Evolutionary conservation across 2,888 invertebrate genomes (phyloP), one percentile per base, ranked within the genome.

Genomic region (Stenolophus ochropezus): DNA sequence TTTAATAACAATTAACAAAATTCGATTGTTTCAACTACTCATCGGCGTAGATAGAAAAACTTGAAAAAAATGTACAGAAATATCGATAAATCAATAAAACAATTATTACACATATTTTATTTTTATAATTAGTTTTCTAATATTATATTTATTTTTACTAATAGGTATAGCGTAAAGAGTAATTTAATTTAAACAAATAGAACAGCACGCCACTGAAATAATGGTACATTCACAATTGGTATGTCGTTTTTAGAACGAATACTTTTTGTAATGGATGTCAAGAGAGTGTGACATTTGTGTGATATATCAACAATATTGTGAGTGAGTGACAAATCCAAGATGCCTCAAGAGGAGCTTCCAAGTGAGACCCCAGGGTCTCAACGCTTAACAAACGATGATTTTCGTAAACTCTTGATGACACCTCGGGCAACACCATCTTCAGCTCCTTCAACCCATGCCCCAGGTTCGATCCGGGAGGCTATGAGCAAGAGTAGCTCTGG

Each of bases 371-470:
- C 94, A 56, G 92, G 91, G 83, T 96, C 96, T 0, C 94, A 95
- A 86, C 92, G 96, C 84, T 91, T 99, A 78, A 98, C 98, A 5
- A 99, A 99, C 91, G 98, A 97, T 88, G 99, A 99, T 90, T 99
- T 99, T 87, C 93, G 98, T 79, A 98, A 97, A 88, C 90, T 99
- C 75, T 90, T 99, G 84, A 98, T 98, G 95, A 98, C 98, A 0
- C 98, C 99, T 0, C 92, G 97, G 83, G 93, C 95, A 4, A 94
- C 95, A 0, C 93, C 94, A 0, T 90, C 91, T 4, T 90, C 91
- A 18, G 90, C 91, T 0, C 91, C 93, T 69, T 91, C 88, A 85
- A 90, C 86, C 84, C 75, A 81, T 81, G 89, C 85, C 84, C 92
- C 87, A 0, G 94, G 94, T 2, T 94, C 94, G 0, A 92, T 93